A percentile compares a stretch with the other conserved stretches of the same genome.
phyloP scores from a whole-genome alignment of 2,113 vertebrate species.

The Daubentonia madagascariensis region DNA sequence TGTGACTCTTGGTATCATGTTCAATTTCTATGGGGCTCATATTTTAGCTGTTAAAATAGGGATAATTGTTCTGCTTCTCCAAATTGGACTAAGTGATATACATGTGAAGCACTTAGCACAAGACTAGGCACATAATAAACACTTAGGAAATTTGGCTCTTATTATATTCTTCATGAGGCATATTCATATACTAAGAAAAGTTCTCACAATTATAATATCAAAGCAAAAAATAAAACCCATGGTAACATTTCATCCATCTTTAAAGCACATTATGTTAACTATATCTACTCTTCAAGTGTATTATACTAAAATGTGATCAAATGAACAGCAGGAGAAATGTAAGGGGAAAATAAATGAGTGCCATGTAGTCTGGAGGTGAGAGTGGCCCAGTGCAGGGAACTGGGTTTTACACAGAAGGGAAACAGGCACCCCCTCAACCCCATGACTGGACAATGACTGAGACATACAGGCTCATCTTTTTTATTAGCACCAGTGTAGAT shows the following conservation, averaged over 20 bases:
- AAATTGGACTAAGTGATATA: not conserved
- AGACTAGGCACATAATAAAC: not conserved
- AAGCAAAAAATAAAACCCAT: not conserved
- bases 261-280: not conserved
- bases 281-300: not conserved
- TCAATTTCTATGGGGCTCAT: not conserved
- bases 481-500: not conserved
- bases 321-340: not conserved
- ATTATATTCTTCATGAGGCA: too few relatives aligned
- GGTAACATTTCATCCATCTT: not conserved
- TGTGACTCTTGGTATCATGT: not conserved
- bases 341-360: not conserved
- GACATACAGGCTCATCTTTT: accelerated
- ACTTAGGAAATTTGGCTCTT: not conserved
- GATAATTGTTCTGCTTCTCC: not conserved
- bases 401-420: not conserved
- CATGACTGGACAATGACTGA: not conserved
- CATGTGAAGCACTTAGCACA: not conserved
- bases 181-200: not conserved
- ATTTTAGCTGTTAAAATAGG: not conserved
- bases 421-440: accelerated
- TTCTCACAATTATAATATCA: not conserved
- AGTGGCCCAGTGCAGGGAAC: not conserved
- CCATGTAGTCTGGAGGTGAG: not conserved
- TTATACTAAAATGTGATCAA: not conserved